These are phyloP conservation scores for Rhinoderma darwinii DNA, from an alignment of 2,113 vertebrate genomes.

Conservation along the genomic window DNA sequence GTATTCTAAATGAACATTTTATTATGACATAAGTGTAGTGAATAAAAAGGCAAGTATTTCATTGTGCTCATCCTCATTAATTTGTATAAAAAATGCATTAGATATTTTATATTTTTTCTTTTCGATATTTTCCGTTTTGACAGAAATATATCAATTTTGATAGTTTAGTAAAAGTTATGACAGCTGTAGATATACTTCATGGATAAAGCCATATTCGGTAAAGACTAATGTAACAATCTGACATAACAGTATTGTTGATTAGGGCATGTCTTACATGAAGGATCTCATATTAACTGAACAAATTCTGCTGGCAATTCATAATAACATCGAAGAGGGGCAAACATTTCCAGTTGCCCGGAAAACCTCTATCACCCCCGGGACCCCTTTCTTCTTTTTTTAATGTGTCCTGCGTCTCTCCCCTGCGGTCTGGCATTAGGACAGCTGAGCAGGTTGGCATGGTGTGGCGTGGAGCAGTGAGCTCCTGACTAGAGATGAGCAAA, in stretches of 20 bases:
- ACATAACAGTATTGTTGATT: neutral
- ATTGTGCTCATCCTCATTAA: neutral
- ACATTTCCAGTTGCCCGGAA: too few species aligned
- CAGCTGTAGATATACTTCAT: constrained; percentile 1
- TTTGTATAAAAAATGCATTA: neutral
- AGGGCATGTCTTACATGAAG: neutral
- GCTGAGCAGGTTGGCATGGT: too few species aligned
- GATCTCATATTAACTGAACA: neutral
- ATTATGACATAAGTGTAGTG: neutral
- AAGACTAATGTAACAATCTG: neutral
- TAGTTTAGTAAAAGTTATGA: constrained; percentile 13
- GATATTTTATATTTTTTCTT: constrained; percentile 6
- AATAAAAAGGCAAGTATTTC: neutral
- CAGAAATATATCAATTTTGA: neutral
- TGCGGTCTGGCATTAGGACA: too few species aligned
- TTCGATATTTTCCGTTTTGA: neutral
- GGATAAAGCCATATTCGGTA: neutral
- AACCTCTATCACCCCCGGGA: too few species aligned
- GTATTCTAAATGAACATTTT: neutral
- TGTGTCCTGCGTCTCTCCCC: too few species aligned
- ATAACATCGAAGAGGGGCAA: too few species aligned
- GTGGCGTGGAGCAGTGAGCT: too few species aligned
- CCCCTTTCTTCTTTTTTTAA: too few species aligned
- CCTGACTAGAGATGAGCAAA: too few species aligned
- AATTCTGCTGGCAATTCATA: neutral